These are phyloP conservation scores for Automeris io DNA, from an alignment of 2,888 invertebrate species.

Conservation along the genomic window DNA sequence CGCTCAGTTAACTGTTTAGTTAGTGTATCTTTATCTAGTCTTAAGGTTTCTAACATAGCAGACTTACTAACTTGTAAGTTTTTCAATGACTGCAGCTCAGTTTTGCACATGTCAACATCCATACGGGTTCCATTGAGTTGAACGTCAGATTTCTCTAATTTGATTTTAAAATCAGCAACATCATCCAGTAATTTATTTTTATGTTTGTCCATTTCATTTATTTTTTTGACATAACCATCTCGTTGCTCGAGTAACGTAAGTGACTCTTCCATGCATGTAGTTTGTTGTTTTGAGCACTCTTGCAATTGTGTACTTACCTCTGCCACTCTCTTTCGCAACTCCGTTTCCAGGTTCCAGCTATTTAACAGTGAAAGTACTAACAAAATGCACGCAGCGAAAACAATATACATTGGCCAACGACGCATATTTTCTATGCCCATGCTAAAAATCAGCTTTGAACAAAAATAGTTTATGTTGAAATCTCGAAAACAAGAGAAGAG, in stretches of 20 bases:
- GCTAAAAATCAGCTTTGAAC: slow-evolving; percentile 17
- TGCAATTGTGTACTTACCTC: slow-evolving; percentile 57
- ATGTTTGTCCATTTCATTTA: slow-evolving; percentile 50
- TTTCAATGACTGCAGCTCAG: slow-evolving; percentile 63
- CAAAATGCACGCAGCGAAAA: slow-evolving; percentile 60
- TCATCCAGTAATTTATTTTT: slow-evolving; percentile 46
- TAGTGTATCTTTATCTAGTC: slow-evolving; percentile 62
- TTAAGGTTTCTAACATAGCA: slow-evolving; percentile 59
- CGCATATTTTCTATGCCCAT: slow-evolving; percentile 75
- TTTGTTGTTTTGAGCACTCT: slow-evolving; percentile 60
- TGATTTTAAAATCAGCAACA: slow-evolving; percentile 40
- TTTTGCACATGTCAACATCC: slow-evolving; percentile 60
- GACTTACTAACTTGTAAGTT: slow-evolving; percentile 66
- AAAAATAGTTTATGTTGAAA: not conserved
- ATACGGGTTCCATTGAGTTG: slow-evolving; percentile 55
- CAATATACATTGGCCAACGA: slow-evolving; percentile 69
- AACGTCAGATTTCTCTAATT: slow-evolving; percentile 47
- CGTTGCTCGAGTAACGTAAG: slow-evolving; percentile 56
- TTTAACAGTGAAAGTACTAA: slow-evolving; percentile 67
- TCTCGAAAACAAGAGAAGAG: not conserved
- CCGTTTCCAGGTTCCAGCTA: slow-evolving; percentile 64
- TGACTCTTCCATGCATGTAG: slow-evolving; percentile 62
- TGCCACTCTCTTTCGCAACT: slow-evolving; percentile 50
- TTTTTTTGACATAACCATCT: slow-evolving; percentile 51
- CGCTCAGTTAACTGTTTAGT: slow-evolving; percentile 52